Evolutionary conservation across 2,113 vertebrate genomes (phyloP), one percentile per base, ranked within the genome.

Genomic region (Limanda limanda): DNA sequence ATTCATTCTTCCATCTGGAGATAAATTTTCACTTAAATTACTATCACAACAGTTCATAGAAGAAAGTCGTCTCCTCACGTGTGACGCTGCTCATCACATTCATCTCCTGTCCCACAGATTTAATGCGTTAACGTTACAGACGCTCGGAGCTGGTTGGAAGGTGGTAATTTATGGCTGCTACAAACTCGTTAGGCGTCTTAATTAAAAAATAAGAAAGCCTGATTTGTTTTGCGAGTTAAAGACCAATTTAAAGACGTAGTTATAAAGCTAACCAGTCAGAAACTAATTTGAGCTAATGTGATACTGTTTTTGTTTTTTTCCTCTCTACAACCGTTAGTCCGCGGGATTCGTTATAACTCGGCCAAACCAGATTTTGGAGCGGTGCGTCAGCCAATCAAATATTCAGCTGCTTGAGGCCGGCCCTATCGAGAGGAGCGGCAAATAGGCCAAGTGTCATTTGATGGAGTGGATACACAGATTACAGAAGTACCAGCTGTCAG

Each of bases 401-500:
- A 68, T 71, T 64, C 45, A 72, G 76, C 56, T 48, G 37, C 52
- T 63, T 35, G 35, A 72, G 52, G 13, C 40, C 8, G 27, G 61
- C 37, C 10, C 55, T 52, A 57, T 21, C 51, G 64, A 75, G 52
- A 45, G 37, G 60, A 59, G 48, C 51, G 47, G 67, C 67, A 73
- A 79, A 73, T 71, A 89, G 91, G 91, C 91, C 91, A 87, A 76
- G 68, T 78, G 84, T 88, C 63, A 85, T 86, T 92, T 91, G 89
- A 88, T 86, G 79, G 90, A 90, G 84, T 86, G 72, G 89, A 92
- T 84, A 88, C 78, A 86, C 51, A 83, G 91, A 81, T 93, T 92
- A 93, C 91, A 94, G 91, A 90, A 93, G 90, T 90, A 90, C 80
- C 66, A 71, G 89, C 90, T 89, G 91, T 93, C 80, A 76, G 87